Conservation (phyloP, 2,113 vertebrate genomes). For the Eurystomus gularis region DNA sequence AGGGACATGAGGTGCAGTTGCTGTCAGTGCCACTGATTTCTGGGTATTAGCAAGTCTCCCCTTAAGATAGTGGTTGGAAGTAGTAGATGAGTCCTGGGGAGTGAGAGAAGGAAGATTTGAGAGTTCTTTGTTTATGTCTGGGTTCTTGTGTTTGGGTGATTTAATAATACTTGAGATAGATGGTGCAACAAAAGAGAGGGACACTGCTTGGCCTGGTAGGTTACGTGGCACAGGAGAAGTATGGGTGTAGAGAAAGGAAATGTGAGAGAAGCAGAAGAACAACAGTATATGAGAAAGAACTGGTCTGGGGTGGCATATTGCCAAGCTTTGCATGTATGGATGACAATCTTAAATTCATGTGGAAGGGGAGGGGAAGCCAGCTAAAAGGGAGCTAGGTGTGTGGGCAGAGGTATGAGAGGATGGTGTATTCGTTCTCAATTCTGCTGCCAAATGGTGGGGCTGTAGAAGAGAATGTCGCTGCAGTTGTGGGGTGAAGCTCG, state of each 20-base stretch:
- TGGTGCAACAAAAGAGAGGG: background rate
- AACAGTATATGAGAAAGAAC: background rate
- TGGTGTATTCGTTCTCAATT: background rate
- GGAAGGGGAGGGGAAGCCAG: background rate
- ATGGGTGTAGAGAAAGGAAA: background rate
- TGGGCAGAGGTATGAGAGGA: background rate
- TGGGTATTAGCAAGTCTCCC: background rate
- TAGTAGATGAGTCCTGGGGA: background rate
- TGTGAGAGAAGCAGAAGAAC: background rate
- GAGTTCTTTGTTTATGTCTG: background rate
- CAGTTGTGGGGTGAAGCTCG: background rate
- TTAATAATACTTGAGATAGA: background rate
- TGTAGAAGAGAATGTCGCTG: background rate
- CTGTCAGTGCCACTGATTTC: background rate
- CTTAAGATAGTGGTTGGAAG: background rate
- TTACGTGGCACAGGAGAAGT: background rate
- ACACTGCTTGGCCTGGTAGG: background rate
- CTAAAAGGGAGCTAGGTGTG: background rate
- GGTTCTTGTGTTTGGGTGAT: background rate
- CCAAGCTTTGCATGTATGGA: background rate
- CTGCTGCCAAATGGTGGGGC: background rate
- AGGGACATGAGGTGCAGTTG: rapidly evolving
- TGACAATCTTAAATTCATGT: background rate
- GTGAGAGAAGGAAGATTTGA: background rate
- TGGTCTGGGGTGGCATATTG: background rate